These are phyloP conservation scores for Pocillopora meandrina DNA, from an alignment of 92 coral and sea anemone genomes.

Conservation along the genomic window DNA sequence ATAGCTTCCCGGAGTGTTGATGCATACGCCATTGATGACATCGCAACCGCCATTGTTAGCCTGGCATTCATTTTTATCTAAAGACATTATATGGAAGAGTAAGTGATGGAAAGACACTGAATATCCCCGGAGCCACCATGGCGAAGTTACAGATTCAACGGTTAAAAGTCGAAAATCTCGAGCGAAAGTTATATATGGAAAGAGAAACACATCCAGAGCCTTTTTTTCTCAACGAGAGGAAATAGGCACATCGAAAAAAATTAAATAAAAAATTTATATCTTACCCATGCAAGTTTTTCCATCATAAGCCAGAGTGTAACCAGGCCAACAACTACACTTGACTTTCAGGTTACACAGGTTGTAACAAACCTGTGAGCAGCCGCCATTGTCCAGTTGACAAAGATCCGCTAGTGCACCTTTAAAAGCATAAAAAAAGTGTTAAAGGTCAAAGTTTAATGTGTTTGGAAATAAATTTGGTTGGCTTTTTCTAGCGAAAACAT, in stretches of 20 bases:
- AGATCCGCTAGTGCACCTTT: conserved; percentile 88
- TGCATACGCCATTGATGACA: conserved; percentile 56
- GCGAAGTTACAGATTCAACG: too few species aligned
- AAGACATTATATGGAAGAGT: background rate
- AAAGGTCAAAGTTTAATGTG: too few species aligned
- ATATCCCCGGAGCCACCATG: too few species aligned
- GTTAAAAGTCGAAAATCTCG: too few species aligned
- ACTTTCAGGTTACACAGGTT: conserved; percentile 93
- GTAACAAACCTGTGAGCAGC: conserved; percentile 91
- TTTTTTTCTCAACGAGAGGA: too few species aligned
- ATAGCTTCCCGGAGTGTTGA: conserved; percentile 87
- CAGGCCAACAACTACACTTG: conserved; percentile 93
- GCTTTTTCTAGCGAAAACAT: too few species aligned
- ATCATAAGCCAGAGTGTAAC: conserved; percentile 91
- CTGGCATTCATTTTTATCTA: conserved; percentile 78
- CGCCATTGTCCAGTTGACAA: conserved; percentile 96
- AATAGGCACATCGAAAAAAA: too few species aligned
- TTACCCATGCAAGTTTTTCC: conserved; percentile 91
- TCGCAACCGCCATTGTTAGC: conserved; percentile 87
- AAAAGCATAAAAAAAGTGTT: background rate
- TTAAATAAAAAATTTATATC: background rate
- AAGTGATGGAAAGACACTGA: background rate
- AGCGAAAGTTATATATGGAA: too few species aligned
- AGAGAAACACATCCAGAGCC: too few species aligned
- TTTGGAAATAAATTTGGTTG: too few species aligned